phyloP scores from a whole-genome alignment of 2,888 invertebrate genomes.

The Pristionchus arcanus region DNA sequence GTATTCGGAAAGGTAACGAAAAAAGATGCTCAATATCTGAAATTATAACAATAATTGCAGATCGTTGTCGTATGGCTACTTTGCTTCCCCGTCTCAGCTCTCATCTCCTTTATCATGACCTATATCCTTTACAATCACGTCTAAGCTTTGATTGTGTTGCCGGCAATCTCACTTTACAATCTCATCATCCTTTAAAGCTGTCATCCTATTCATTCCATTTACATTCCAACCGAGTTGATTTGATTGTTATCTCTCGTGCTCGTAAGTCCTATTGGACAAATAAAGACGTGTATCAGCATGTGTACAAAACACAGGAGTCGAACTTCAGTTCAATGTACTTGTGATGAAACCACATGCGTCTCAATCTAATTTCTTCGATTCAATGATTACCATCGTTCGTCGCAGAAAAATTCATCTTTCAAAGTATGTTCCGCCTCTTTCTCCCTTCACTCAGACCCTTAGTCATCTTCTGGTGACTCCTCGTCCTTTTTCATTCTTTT shows the following conservation, averaged over 20 bases:
- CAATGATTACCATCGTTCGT: no score
- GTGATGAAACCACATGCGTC: no score
- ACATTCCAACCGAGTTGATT: background rate
- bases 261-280: background rate
- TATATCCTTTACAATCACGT: slow-evolving; percentile 62
- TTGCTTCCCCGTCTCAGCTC: slow-evolving; percentile 69
- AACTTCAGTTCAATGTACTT: no score
- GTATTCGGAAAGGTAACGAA: slow-evolving; percentile 47
- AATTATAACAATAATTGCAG: background rate
- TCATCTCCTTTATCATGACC: slow-evolving; percentile 63
- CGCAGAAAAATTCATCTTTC: no score
- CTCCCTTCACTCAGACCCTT: no score
- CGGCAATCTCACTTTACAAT: background rate
- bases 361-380: no score
- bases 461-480: no score
- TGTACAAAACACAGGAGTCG: no score
- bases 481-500: no score
- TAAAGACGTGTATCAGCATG: slow-evolving; percentile 9
- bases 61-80: slow-evolving; percentile 66
- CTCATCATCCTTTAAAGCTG: background rate
- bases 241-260: background rate
- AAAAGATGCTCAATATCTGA: background rate
- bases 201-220: background rate
- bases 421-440: no score
- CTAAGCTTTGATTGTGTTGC: slow-evolving; percentile 53